Percentiles rank a stretch among this genome's conserved stretches.
Conservation (phyloP, 1,140 invertebrate species). For the Mamestra configurata region DNA sequence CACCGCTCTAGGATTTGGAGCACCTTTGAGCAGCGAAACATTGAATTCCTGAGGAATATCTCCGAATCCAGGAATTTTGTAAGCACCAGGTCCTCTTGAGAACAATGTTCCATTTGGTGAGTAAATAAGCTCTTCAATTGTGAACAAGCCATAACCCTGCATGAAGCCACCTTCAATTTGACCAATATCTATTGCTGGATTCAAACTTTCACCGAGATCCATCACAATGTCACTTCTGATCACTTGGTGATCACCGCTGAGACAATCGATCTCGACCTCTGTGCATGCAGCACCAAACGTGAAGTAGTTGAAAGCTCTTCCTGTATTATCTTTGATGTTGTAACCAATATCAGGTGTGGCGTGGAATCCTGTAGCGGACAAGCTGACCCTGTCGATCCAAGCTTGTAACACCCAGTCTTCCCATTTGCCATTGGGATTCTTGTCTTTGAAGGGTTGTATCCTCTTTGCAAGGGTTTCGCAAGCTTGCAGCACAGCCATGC, state of each 20-base stretch:
- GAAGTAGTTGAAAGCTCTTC: constrained; percentile 93
- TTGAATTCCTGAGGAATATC: constrained; percentile 98
- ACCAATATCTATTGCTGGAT: constrained; percentile 98
- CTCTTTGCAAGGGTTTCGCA: constrained; percentile 93
- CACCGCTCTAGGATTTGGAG: constrained; percentile 95
- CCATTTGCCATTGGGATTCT: constrained; percentile 95
- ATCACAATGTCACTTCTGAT: constrained; percentile 97
- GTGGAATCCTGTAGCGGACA: constrained; percentile 96
- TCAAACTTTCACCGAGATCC: constrained; percentile 97
- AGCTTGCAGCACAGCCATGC: constrained; percentile 97
- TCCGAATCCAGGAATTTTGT: constrained; percentile 97
- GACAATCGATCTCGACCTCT: constrained; percentile 96
- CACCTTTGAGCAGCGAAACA: constrained; percentile 96
- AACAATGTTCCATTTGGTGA: constrained; percentile 94
- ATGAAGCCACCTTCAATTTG: constrained; percentile 98
- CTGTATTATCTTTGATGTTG: constrained; percentile 91
- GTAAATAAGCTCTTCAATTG: constrained; percentile 96
- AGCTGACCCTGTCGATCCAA: constrained; percentile 93
- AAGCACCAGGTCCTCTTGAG: constrained; percentile 96
- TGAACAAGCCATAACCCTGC: constrained; percentile 97
- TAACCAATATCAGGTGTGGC: constrained; percentile 94
- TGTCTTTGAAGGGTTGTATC: constrained; percentile 92
- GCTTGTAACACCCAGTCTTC: constrained; percentile 95
- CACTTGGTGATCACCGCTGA: constrained; percentile 96
- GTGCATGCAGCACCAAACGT: constrained; percentile 94